Conservation (phyloP, 2,888 invertebrate species). For the Pardosa pseudoannulata region DNA sequence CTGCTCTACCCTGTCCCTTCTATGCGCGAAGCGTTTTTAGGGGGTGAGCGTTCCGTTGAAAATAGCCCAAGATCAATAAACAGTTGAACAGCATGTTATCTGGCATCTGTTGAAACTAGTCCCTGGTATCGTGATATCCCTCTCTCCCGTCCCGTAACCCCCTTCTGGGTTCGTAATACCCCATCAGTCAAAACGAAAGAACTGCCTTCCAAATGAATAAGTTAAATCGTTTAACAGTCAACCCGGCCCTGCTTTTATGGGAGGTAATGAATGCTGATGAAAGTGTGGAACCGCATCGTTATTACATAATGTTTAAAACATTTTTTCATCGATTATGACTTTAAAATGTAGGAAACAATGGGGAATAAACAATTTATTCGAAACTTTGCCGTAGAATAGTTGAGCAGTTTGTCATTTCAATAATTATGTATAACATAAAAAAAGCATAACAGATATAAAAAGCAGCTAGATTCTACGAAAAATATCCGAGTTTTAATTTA, state of each 20-base stretch:
- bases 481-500: too few relatives aligned
- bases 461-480: too few relatives aligned
- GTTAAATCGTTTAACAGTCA: slow-evolving; percentile 47
- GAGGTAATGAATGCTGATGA: slow-evolving; percentile 40
- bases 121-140: slow-evolving; percentile 22
- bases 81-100: slow-evolving; percentile 48
- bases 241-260: too few relatives aligned
- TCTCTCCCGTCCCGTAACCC: background rate
- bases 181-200: slow-evolving; percentile 53
- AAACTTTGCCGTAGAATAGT: too few relatives aligned
- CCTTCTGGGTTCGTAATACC: background rate
- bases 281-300: too few relatives aligned
- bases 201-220: slow-evolving; percentile 44
- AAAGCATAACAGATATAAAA: too few relatives aligned
- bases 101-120: slow-evolving; percentile 20
- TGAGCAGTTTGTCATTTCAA: too few relatives aligned
- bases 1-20: background rate
- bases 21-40: background rate
- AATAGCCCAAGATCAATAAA: slow-evolving; percentile 47
- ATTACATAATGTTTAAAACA: too few relatives aligned
- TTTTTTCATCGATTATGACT: too few relatives aligned
- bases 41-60: background rate
- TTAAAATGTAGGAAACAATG: too few relatives aligned
- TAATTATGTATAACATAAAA: too few relatives aligned
- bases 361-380: too few relatives aligned